Evolutionary conservation across 2,888 invertebrate species (phyloP).

Genomic region (Noctua pronuba): DNA sequence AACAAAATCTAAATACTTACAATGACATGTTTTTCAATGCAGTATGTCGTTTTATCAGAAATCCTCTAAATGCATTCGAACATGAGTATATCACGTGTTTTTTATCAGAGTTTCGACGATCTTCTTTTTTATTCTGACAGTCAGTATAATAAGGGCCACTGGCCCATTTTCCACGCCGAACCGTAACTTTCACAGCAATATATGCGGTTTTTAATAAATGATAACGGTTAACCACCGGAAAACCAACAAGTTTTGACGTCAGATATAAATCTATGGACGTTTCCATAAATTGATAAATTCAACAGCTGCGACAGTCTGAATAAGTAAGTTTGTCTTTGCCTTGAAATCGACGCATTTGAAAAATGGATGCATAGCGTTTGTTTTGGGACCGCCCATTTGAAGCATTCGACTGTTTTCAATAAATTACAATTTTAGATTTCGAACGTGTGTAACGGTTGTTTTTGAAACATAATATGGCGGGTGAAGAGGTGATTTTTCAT

Average conservation of each 20-base stretch:
- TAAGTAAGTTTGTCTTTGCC: conserved; percentile 5
- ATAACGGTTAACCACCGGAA: conserved; percentile 44
- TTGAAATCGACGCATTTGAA: not conserved
- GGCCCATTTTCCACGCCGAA: conserved; percentile 14
- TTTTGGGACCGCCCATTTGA: not conserved
- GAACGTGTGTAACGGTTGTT: not conserved
- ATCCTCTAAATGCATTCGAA: conserved; percentile 7
- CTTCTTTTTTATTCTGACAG: conserved; percentile 28
- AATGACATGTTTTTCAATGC: not conserved
- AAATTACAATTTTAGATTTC: conserved; percentile 21
- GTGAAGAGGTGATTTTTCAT: not conserved
- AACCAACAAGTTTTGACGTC: conserved; percentile 42
- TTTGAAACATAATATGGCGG: not conserved
- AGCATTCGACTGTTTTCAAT: not conserved
- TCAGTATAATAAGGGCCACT: not conserved
- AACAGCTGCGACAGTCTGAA: conserved; percentile 10
- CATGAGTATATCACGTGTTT: not conserved
- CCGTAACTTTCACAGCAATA: conserved; percentile 27
- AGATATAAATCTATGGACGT: conserved; percentile 9
- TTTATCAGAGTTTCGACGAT: not conserved
- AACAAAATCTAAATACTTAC: not conserved
- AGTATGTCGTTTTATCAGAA: not conserved
- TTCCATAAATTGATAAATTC: conserved; percentile 22
- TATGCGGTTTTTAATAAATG: conserved; percentile 38
- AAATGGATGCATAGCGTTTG: not conserved